Base-by-base conservation (phyloP, 2,888 invertebrate species). In the Dolichopus griseipennis region DNA sequence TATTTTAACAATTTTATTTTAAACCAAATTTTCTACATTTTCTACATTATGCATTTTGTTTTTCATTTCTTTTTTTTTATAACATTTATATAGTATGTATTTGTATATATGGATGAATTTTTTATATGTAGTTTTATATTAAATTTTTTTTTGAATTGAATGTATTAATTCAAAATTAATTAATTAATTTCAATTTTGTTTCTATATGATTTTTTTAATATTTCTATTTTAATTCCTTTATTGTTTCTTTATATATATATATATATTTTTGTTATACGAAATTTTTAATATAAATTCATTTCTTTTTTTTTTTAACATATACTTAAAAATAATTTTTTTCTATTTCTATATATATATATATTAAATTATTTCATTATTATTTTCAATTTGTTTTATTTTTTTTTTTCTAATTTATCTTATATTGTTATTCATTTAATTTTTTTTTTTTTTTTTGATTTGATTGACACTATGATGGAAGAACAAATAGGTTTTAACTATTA, bases 401-500 rank as follows among this genome's bases (percentile, higher is more conserved):
- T 21, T 62, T 22, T 62, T 52, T 64, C 8, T 33, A 64, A 15
- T 2, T 33, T 27, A 64, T 64, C 8, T 18, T 64, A 33, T 22
- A 22, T 63, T 27, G 27, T 27, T 27, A n/a, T n/a, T n/a, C n/a
- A n/a, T n/a, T n/a, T n/a, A n/a, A 33, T 64, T 33, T 64, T 8
- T 33, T 64, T 18, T 15, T 33, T 64, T 15, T 15, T 33, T 27
- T 33, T n/a, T 4, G n/a, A 34, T 9, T 75, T 76, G 78, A 80
- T 81, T 79, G 80, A 81, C 80, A 81, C 80, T 80, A 78, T 79
- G 79, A 76, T 80, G 80, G 80, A 81, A 81, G 80, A 81, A 79
- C 80, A 81, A 80, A 79, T 76, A 78, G 78, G 79, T 79, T 79
- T 65, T 27, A 65, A 61, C 1, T 15, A 52, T 52, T 52, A 52